Percentiles rank a stretch among this genome's conserved stretches.
Conservation (phyloP, 2,888 invertebrate genomes). For the Chrysolina oricalcia region DNA sequence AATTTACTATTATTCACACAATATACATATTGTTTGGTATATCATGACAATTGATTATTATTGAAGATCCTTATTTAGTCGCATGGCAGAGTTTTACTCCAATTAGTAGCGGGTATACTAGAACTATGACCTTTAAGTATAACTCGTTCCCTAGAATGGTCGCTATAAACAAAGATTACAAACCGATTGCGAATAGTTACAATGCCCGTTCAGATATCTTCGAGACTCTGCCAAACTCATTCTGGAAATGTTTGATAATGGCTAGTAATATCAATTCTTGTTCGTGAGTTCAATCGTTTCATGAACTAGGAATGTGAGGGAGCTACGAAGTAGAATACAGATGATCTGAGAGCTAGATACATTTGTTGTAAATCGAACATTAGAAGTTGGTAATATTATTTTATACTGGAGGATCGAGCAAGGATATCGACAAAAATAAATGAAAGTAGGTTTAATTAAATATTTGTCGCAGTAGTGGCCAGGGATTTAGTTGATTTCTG, state of each 20-base stretch:
- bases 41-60: neutral
- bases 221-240: slow-evolving; percentile 17
- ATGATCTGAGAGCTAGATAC: neutral
- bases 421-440: no score
- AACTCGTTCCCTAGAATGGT: slow-evolving; percentile 19
- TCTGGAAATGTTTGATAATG: slow-evolving; percentile 7
- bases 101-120: slow-evolving; percentile 27
- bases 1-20: neutral
- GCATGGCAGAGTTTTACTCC: slow-evolving; percentile 7
- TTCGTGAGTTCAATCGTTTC: neutral
- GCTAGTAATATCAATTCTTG: slow-evolving; percentile 3
- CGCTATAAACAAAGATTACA: slow-evolving; percentile 40
- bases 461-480: no score
- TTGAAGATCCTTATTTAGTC: slow-evolving; percentile 7
- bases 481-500: no score
- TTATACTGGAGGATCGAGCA: no score
- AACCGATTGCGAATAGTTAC: slow-evolving; percentile 39
- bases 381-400: no score
- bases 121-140: slow-evolving; percentile 27
- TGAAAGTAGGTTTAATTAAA: no score
- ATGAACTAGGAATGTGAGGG: neutral
- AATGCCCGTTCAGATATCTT: slow-evolving; percentile 33
- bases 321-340: neutral
- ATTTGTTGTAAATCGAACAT: no score
- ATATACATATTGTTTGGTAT: neutral